Conservation (phyloP, 1,140 invertebrate genomes). For the Heliconius eleuchia region DNA sequence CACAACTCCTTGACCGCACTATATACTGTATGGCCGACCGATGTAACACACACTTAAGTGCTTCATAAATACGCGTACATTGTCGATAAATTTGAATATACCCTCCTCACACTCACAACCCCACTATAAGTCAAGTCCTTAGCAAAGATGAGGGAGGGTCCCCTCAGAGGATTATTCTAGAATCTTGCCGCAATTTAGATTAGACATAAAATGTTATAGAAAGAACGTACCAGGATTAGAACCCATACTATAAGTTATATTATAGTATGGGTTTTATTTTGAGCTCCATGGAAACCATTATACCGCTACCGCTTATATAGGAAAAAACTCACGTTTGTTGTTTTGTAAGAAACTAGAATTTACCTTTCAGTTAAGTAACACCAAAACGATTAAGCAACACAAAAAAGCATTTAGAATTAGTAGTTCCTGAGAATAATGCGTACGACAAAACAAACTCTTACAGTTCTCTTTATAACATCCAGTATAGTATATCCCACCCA, state of each 20-base stretch:
- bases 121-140: slow-evolving; percentile 45
- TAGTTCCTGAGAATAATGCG: too few species aligned
- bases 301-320: too few species aligned
- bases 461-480: too few species aligned
- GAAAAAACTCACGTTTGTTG: too few species aligned
- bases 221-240: not conserved
- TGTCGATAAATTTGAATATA: slow-evolving; percentile 41
- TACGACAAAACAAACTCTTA: not conserved
- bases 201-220: slow-evolving; percentile 8
- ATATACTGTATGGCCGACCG: not conserved
- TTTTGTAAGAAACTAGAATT: too few species aligned
- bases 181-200: slow-evolving; percentile 23
- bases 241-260: not conserved
- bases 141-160: slow-evolving; percentile 42
- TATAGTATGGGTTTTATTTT: too few species aligned
- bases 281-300: too few species aligned
- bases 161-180: slow-evolving; percentile 37
- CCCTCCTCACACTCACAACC: slow-evolving; percentile 36
- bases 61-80: slow-evolving; percentile 38
- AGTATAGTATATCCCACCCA: too few species aligned
- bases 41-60: slow-evolving; percentile 28
- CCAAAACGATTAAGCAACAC: too few species aligned
- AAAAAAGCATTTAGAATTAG: too few species aligned
- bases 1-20: too few species aligned
- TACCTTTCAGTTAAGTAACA: too few species aligned